Base-by-base conservation (phyloP, 2,888 invertebrate genomes). In the Listrodromus nycthemerus region DNA sequence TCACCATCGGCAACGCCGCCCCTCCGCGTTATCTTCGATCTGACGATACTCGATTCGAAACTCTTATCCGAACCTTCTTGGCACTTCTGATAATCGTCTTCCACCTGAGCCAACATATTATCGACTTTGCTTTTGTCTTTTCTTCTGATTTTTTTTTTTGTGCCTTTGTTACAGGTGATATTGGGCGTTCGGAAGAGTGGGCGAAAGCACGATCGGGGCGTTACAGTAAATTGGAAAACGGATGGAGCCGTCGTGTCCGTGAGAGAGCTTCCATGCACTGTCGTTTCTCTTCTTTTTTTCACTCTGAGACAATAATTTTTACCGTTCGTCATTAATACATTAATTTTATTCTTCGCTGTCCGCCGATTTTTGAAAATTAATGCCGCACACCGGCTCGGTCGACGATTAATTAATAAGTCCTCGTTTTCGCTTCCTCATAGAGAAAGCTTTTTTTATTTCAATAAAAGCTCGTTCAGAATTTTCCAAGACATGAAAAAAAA, bases 21-120 rank as follows among this genome's bases (percentile, higher is more conserved):
- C 41, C 83, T 88, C 84, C 80, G 86, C 75, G 85, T 61, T 79
- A 77, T 75, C 75, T 86, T 87, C 2, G 89, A 76, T 5, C 83
- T 83, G 7, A 80, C 86, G 58, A 91, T 86, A 52, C 86, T 75
- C 7, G 90, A 71, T 16, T 89, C 90, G 67, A 91, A 87, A 8
- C 75, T 87, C 73, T 89, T 90, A 27, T 85, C 87, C 7, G 85
- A 75, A 21, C 86, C 87, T 6, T 91, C 90, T 48, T 82, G 61
- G 77, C 67, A 76, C 58, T 88, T 30, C 89, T 88, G 37, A 89
- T 50, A 76, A 89, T 90, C 89, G 21, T 83, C n/a, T 50, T 88
- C 87, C 75, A 89, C 86, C 82, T 90, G 85, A 41, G 88, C 85
- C 80, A 91, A 69, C 92, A 91, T 92, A 30, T 69, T 79, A 66